Conservation (phyloP, 2,888 invertebrate species). For the Dicycla oo region DNA sequence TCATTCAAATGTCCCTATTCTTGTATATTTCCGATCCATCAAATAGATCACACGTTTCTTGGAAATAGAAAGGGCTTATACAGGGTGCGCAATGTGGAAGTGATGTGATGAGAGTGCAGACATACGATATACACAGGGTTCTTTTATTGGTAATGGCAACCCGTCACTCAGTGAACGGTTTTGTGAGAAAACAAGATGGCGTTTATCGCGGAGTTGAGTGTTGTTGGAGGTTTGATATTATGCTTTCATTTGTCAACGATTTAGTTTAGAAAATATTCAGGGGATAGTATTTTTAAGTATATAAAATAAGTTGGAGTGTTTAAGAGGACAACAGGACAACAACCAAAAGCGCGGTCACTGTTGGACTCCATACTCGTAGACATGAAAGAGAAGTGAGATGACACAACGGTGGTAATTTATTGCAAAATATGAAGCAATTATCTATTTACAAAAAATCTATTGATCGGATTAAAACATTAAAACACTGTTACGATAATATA, state of each 20-base stretch:
- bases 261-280: background rate
- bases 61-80: slow-evolving; percentile 29
- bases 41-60: slow-evolving; percentile 25
- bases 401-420: too few species aligned
- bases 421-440: too few species aligned
- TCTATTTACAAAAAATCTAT: too few species aligned
- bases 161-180: slow-evolving; percentile 40
- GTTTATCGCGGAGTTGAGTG: slow-evolving; percentile 8
- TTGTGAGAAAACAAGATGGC: slow-evolving; percentile 39
- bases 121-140: slow-evolving; percentile 38
- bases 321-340: too few species aligned
- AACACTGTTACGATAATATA: too few species aligned
- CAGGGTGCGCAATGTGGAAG: slow-evolving; percentile 39
- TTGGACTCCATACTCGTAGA: too few species aligned
- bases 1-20: slow-evolving; percentile 35
- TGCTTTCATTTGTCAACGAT: slow-evolving; percentile 11
- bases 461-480: too few species aligned
- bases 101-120: slow-evolving; percentile 48
- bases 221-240: slow-evolving; percentile 32
- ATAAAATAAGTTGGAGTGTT: too few species aligned
- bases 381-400: too few species aligned
- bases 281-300: background rate
- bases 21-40: slow-evolving; percentile 32
- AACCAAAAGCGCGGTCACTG: too few species aligned
- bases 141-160: slow-evolving; percentile 52